Evolutionary conservation across 1,140 invertebrate species (phyloP), one percentile per base, ranked within the genome.

Genomic region (Zaprionus tsacasi): DNA sequence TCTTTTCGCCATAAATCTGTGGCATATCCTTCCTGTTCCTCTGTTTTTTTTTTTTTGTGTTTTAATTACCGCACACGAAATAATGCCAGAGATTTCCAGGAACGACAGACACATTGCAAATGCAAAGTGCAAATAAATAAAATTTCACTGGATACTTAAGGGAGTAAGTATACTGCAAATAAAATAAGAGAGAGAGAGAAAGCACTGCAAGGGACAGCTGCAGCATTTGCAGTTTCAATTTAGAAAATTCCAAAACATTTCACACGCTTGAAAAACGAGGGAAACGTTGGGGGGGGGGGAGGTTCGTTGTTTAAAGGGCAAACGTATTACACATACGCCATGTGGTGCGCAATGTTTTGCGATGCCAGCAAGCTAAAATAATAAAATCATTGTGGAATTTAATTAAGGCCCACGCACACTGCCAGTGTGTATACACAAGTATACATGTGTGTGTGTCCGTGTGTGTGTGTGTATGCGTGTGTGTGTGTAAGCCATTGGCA

Each of bases 341-440:
- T 86, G 81, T 85, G 70, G 61, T 72, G 64, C 66, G 13, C 69
- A 69, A 36, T 66, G 72, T 64, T 25, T 67, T 56, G 57, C 48
- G 40, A 56, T 79, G 45, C 52, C 50, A 55, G 78, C 52, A 61
- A 64, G 73, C 54, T 50, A 54, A 70, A 87, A 79, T 73, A 87
- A 79, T 72, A 80, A 80, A 87, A 77, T 87, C 77, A 80, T 88
- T 87, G 68, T 70, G 83, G 83, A 87, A 87, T 87, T 87, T 88
- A 87, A 83, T 87, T 87, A 87, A 82, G 77, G 50, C 69, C 11
- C 55, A 50, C 68, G 61, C 45, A 50, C 11, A 25, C 17, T 17
- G 30, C 30, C 5, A 33, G 30, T 40, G 38, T 48, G 43, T 48
- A 8, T 10, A 3, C 15, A 48, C 43, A 48, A 15, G 15, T 48